These are phyloP conservation scores for Callinectes sapidus DNA, from an alignment of 2,888 invertebrate genomes.

Conservation along the genomic window DNA sequence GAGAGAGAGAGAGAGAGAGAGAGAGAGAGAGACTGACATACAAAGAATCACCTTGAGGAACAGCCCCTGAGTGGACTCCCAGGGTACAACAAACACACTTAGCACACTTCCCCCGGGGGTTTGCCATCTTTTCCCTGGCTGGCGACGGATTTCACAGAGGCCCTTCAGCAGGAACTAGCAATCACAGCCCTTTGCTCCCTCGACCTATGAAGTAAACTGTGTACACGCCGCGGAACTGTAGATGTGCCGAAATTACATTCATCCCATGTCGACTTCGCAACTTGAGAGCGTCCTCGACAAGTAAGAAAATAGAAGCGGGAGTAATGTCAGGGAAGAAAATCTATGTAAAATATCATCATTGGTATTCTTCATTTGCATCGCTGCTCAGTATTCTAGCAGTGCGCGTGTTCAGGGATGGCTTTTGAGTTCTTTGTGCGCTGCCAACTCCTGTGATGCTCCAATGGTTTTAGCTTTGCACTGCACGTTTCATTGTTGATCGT, in stretches of 20 bases:
- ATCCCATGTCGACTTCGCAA: neutral
- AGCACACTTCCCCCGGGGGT: neutral
- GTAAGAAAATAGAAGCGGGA: neutral
- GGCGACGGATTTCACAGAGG: neutral
- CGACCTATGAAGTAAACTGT: neutral
- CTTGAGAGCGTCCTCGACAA: constrained; percentile 5
- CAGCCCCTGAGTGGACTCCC: neutral
- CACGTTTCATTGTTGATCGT: neutral
- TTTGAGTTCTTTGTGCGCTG: neutral
- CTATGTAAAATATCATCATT: neutral
- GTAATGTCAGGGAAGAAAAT: constrained; percentile 23
- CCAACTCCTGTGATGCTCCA: neutral
- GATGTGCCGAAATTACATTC: neutral
- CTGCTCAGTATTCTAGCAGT: neutral
- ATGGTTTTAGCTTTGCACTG: neutral
- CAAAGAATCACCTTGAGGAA: neutral
- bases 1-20: constrained; percentile 19
- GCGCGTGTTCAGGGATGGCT: neutral
- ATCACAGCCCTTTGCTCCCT: neutral
- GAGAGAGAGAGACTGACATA: neutral
- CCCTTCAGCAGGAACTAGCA: constrained; percentile 12
- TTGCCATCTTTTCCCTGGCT: neutral
- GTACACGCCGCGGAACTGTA: neutral
- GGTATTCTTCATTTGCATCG: constrained; percentile 5
- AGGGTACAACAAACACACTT: constrained; percentile 6